Base-by-base conservation (phyloP, 1,140 invertebrate species). In the Capitella teleta region DNA sequence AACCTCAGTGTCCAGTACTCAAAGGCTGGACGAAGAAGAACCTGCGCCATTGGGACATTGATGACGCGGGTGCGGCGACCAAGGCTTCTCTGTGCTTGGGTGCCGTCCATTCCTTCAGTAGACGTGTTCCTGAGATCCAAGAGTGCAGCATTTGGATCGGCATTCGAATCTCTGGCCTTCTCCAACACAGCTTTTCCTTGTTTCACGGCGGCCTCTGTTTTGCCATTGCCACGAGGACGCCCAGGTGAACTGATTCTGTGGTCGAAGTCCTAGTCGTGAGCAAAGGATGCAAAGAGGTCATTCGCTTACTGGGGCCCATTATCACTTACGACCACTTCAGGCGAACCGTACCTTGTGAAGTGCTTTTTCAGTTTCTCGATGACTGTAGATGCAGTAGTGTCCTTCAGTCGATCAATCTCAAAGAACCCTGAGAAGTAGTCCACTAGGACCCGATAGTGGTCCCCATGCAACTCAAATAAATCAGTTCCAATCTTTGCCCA, bases 81-180 rank as follows among this genome's bases (percentile, higher is more conserved):
- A n/a, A n/a, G n/a, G n/a, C n/a, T n/a, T n/a, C n/a, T n/a, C n/a
- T 47, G 50, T 12, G 28, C 43, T 5, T 42, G 50, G n/a, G 28
- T 28, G 6, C 23, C 21, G 21, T 16, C 19, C 10, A 37, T 26
- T 4, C 24, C 30, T 36, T 47, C 26, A 18, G 32, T 21, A 28
- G 57, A 52, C n/a, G 56, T 55, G 38, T 54, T 34, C 2, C 55
- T 32, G 42, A 50, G 49, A 6, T 43, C 45, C 12, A 59, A 28
- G 28, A 59, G 24, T 6, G 52, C 45, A 14, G 42, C 23, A 49
- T 46, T 48, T 6, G n/a, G 38, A 34, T 57, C 52, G 3, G 43
- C 18, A 18, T 26, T 19, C 1, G 8, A 25, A 18, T 19, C 42
- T 47, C 34, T 21, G 10, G 43, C 50, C 21, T 52, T 52, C 19